Evolutionary conservation across 1,140 invertebrate genomes (phyloP).

Genomic region (Sminthurinus signatus): DNA sequence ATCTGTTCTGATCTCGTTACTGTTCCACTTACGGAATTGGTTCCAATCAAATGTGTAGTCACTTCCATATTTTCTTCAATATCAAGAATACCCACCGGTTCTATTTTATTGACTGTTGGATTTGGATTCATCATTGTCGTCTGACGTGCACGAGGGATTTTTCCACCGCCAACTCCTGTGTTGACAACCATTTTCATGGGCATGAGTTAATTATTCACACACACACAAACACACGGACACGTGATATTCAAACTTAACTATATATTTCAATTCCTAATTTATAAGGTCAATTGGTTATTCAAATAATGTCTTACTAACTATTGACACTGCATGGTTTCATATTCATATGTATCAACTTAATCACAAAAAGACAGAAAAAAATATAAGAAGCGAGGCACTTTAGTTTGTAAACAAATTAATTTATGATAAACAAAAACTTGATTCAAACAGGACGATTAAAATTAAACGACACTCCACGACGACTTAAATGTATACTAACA

Average conservation of each 20-base stretch:
- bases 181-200: slow-evolving; percentile 13
- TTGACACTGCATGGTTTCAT: background rate
- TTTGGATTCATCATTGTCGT: slow-evolving; percentile 4
- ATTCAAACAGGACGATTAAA: too few species aligned
- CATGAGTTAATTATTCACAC: slow-evolving; percentile 10
- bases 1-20: slow-evolving; percentile 23
- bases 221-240: background rate
- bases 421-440: too few species aligned
- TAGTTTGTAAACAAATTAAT: too few species aligned
- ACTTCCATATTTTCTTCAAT: slow-evolving; percentile 32
- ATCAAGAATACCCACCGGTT: slow-evolving; percentile 14
- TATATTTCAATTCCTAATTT: background rate
- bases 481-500: too few species aligned
- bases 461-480: too few species aligned
- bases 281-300: background rate
- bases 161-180: slow-evolving; percentile 14
- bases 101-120: background rate
- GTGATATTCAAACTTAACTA: background rate
- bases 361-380: too few species aligned
- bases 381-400: too few species aligned
- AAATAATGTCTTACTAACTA: background rate
- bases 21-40: slow-evolving; percentile 22
- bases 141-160: slow-evolving; percentile 34
- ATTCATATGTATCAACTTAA: background rate
- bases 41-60: slow-evolving; percentile 17